Base-by-base conservation (phyloP, 2,797 vertebrate genomes). In the Smutsia temminckii region DNA sequence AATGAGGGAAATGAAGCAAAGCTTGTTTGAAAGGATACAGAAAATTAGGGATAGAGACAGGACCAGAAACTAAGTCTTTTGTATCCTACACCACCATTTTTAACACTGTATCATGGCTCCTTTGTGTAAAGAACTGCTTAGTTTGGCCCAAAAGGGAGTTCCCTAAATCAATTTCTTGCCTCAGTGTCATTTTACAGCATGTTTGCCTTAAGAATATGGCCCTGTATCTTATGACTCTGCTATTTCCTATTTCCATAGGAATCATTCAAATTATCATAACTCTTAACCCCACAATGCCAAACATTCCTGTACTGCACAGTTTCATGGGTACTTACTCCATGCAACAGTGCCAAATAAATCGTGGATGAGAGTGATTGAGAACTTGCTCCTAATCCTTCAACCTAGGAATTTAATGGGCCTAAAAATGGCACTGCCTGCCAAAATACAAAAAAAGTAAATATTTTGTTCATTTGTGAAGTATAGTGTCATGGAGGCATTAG, bases 1-100 rank as follows among this genome's bases (percentile, higher is more conserved):
- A 91, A 84, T 66, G 18, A 37, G 20, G 69, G 57, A 93, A 89
- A 75, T 63, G n/a, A 91, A 53, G 32, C 69, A 88, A 85, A 94
- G 53, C 32, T 79, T 55, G 61, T 86, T 87, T 14, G 46, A 78
- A 90, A 84, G 49, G 64, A 92, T n/a, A 40, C 2, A 53, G 63
- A n/a, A 63, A 89, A 78, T 94, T 59, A 80, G 23, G 46, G 21
- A 75, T 34, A 77, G 42, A 91, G 27, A 27, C 59, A 90, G 6
- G 63, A 71, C 12, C 29, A 83, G 29, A 89, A 83, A 80, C 5
- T 3, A 46, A 46, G 49, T 32, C 75, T 74, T 16, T 57, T 61
- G 8, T 53, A 29, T 46, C 23, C 55, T 69, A 46, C 64, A 2
- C 17, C 23, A 75, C 23, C 34, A 63, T 69, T 87, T 87, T 85